Evolutionary conservation across 2,113 vertebrate genomes (phyloP).

Genomic region (Albula glossodonta): DNA sequence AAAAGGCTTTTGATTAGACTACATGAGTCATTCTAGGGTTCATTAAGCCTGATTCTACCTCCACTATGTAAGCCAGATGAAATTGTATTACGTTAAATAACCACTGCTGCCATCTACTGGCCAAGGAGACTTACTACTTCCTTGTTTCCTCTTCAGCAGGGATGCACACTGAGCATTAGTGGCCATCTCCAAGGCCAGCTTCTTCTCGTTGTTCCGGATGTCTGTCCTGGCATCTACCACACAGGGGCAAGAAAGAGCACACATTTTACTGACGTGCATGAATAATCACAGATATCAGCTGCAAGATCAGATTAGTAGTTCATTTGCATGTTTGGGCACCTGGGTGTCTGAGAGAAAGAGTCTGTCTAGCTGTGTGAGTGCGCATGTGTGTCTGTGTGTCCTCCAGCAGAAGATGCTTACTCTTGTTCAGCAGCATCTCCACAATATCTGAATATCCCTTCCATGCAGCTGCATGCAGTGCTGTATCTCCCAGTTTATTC

Average conservation of each 20-base stretch:
- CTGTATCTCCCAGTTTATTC: slow-evolving; percentile 97
- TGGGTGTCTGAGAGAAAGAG: neutral
- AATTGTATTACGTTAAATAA: neutral
- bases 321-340: neutral
- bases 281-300: slow-evolving; percentile 21
- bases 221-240: slow-evolving; percentile 84
- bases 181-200: slow-evolving; percentile 92
- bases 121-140: slow-evolving; percentile 61
- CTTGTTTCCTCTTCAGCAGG: slow-evolving; percentile 85
- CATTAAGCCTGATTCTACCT: too few species aligned
- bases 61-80: neutral
- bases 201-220: slow-evolving; percentile 93
- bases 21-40: too few species aligned
- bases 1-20: too few species aligned
- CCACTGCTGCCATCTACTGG: slow-evolving; percentile 25
- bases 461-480: slow-evolving; percentile 94
- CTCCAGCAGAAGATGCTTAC: slow-evolving; percentile 59
- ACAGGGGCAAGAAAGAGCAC: neutral
- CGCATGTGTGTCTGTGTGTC: neutral
- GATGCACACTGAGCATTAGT: slow-evolving; percentile 90
- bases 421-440: slow-evolving; percentile 89
- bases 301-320: neutral
- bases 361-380: neutral
- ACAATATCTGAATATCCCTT: slow-evolving; percentile 97
- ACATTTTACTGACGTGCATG: neutral